Evolutionary conservation across 2,113 vertebrate genomes (phyloP).

Genomic region (Danionella cerebrum): DNA sequence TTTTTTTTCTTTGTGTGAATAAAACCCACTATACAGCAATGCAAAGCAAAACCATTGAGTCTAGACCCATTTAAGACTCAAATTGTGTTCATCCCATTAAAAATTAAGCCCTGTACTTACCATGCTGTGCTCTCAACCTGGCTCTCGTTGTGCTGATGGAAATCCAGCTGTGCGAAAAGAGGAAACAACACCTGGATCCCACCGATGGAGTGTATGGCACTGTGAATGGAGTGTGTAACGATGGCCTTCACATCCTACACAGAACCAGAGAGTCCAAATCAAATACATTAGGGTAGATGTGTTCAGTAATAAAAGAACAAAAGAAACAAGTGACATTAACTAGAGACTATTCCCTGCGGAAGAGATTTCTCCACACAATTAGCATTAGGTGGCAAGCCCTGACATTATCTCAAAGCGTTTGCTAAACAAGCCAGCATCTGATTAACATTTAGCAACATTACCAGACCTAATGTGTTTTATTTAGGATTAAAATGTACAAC

Average conservation of each 20-base stretch:
- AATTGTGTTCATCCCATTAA: no score
- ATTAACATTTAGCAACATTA: slow-evolving; percentile 10
- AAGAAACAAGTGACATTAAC: background rate
- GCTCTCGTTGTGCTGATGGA: slow-evolving; percentile 78
- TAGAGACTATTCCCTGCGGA: background rate
- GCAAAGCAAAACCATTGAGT: no score
- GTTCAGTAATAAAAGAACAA: background rate
- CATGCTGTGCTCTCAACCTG: slow-evolving; percentile 88
- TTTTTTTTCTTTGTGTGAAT: no score
- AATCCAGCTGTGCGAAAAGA: slow-evolving; percentile 91
- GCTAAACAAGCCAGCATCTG: background rate
- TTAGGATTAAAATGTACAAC: background rate
- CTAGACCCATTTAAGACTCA: no score
- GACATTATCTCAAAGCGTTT: background rate
- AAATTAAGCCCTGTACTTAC: slow-evolving; percentile 50
- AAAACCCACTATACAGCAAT: no score
- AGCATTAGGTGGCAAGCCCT: background rate
- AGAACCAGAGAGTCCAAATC: background rate
- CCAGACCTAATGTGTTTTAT: background rate
- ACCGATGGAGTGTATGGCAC: slow-evolving; percentile 92
- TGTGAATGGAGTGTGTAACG: slow-evolving; percentile 94
- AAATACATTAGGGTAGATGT: background rate
- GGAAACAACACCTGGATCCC: slow-evolving; percentile 96
- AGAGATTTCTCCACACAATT: background rate
- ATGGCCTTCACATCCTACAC: slow-evolving; percentile 90